A percentile compares a stretch with the other conserved stretches of the same genome.
Conservation (phyloP, 2,113 vertebrate genomes). For the Microcebus murinus region DNA sequence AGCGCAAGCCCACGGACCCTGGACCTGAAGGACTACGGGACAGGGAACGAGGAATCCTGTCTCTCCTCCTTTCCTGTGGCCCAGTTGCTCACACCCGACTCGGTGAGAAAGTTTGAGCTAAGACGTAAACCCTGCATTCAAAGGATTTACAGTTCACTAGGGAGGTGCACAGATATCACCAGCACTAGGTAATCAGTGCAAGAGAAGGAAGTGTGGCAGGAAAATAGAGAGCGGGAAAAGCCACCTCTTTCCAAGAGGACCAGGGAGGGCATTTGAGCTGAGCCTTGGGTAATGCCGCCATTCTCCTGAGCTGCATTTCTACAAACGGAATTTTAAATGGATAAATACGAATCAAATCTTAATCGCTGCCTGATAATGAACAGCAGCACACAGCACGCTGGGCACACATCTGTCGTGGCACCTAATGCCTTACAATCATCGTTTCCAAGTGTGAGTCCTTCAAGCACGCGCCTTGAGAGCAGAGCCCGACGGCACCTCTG, state of each 20-base stretch:
- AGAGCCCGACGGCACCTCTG: neutral
- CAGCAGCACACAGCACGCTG: neutral
- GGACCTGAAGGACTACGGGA: neutral
- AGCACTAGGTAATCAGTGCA: fast-evolving
- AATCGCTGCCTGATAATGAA: neutral
- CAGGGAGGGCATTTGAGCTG: neutral
- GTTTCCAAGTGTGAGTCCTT: neutral
- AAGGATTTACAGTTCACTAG: neutral
- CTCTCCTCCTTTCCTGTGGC: too few relatives aligned
- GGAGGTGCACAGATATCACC: neutral
- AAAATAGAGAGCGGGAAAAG: too few relatives aligned
- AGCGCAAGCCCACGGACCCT: neutral
- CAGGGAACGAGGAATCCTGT: too few relatives aligned
- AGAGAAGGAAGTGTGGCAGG: neutral
- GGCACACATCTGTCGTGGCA: neutral
- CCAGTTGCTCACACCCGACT: neutral
- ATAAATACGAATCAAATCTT: neutral
- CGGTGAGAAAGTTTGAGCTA: fast-evolving
- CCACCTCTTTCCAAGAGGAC: neutral
- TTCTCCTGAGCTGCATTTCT: neutral
- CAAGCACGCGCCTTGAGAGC: fast-evolving
- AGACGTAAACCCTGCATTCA: neutral
- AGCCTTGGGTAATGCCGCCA: fast-evolving
- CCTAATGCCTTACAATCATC: neutral
- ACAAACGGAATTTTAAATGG: neutral